Base-by-base conservation (phyloP, 2,888 invertebrate genomes). In the Ligdia adustata region DNA sequence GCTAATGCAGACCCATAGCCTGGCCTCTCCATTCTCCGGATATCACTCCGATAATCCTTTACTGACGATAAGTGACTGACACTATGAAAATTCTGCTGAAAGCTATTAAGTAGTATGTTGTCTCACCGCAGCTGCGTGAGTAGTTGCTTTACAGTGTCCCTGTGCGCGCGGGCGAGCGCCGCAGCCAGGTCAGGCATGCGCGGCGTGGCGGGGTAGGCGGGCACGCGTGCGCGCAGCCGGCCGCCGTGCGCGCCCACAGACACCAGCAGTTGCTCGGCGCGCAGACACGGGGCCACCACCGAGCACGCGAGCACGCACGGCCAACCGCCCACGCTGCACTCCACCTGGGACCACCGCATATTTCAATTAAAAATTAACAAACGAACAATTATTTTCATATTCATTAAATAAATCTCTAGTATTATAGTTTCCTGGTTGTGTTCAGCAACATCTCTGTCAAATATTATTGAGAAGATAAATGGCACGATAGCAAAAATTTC, bases 201-300 rank as follows among this genome's bases (percentile, higher is more conserved):
- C 16, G 95, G 95, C 46, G 96, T 95, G 57, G 91, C 91, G 59
- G 96, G 94, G 83, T 97, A 97, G 71, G 97, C 97, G 5, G 97
- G 97, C 29, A 98, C 96, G 69, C 98, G 97, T 61, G 97, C 96
- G 57, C 97, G 95, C 64, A 97, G 92, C 85, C 96, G 94, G 0
- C 99, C 99, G 4, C 97, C 97, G 81, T 98, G 98, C 18, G 98
- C 97, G 78, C 98, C 98, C 37, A 99, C 97, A 14, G 98, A 96
- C 47, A 99, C 95, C 47, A 98, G 91, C 56, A 99, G 92, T 78
- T 97, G 96, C 79, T 99, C 98, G 0, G 98, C 98, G 57, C 97
- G 92, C 69, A 98, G 91, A 77, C 97, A 98, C 13, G 98, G 98
- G 62, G 94, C 93, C 38, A 98, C 91, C 56, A 98, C 94, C 1